These are phyloP conservation scores for Agriopis marginaria DNA, from an alignment of 2,888 invertebrate genomes.

Conservation along the genomic window DNA sequence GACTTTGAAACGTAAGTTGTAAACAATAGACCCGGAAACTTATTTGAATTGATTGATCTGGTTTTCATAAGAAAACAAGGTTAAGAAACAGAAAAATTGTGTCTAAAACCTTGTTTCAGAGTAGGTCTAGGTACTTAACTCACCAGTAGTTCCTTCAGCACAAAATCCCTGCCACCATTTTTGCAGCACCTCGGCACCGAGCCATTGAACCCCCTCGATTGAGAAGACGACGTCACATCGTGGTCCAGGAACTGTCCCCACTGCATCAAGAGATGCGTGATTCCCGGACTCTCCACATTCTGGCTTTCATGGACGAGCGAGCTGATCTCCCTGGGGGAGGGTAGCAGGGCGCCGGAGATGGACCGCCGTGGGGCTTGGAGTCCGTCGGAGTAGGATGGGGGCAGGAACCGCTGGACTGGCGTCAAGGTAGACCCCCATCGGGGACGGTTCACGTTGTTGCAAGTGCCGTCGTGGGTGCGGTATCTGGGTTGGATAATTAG, in stretches of 20 bases:
- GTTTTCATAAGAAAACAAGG: neutral
- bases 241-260: slow-evolving; percentile 97
- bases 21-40: too few species aligned
- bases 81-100: neutral
- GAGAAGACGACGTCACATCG: slow-evolving; percentile 93
- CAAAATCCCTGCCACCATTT: slow-evolving; percentile 86
- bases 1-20: too few species aligned
- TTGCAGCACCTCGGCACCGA: slow-evolving; percentile 92
- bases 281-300: slow-evolving; percentile 88
- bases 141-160: slow-evolving; percentile 88
- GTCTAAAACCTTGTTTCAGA: neutral
- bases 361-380: slow-evolving; percentile 85
- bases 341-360: slow-evolving; percentile 87
- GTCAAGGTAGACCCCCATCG: slow-evolving; percentile 94
- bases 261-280: slow-evolving; percentile 94
- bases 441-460: slow-evolving; percentile 92
- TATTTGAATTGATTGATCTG: too few species aligned
- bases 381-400: slow-evolving; percentile 94
- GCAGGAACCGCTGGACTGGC: slow-evolving; percentile 92
- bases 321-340: slow-evolving; percentile 92
- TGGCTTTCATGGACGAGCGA: slow-evolving; percentile 86
- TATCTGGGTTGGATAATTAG: slow-evolving; percentile 79
- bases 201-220: slow-evolving; percentile 91
- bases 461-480: slow-evolving; percentile 95
- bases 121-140: too few species aligned